Conservation (phyloP, 1,140 invertebrate species). For the Pseudomyrmex gracilis region DNA sequence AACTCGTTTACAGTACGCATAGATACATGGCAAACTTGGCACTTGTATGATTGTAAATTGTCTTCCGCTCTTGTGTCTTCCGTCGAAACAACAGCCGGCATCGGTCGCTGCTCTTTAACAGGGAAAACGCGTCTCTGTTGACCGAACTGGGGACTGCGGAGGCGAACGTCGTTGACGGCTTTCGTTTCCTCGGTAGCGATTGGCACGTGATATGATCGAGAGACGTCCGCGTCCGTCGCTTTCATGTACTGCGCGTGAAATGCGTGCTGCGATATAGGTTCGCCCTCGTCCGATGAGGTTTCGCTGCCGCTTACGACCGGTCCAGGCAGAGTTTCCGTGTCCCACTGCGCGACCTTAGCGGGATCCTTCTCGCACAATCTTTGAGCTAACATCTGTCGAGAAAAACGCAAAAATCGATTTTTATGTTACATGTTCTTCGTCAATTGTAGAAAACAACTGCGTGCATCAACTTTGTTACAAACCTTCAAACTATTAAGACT, state of each 20-base stretch:
- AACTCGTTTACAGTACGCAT: constrained; percentile 78
- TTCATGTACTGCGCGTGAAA: constrained; percentile 67
- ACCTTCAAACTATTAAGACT: constrained; percentile 94
- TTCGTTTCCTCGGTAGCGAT: constrained; percentile 71
- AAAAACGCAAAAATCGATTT: not conserved
- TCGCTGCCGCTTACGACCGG: constrained; percentile 80
- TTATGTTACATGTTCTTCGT: constrained; percentile 38
- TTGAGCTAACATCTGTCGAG: constrained; percentile 90
- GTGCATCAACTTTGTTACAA: constrained; percentile 61
- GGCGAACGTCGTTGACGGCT: constrained; percentile 61
- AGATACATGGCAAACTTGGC: constrained; percentile 78
- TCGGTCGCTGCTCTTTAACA: constrained; percentile 46
- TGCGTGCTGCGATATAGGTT: constrained; percentile 74
- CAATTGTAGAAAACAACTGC: not conserved
- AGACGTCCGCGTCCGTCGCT: constrained; percentile 59
- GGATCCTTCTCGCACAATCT: constrained; percentile 94
- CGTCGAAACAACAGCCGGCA: constrained; percentile 16
- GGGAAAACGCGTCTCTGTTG: constrained; percentile 63
- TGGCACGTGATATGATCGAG: constrained; percentile 78
- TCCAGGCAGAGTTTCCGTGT: constrained; percentile 79
- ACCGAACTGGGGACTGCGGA: constrained; percentile 68
- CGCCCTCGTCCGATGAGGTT: constrained; percentile 84
- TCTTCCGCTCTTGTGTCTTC: constrained; percentile 61
- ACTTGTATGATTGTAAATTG: constrained; percentile 76
- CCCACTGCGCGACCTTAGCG: constrained; percentile 89